phyloP scores from a whole-genome alignment of 1,140 invertebrate species.

The Drosophila miranda region DNA sequence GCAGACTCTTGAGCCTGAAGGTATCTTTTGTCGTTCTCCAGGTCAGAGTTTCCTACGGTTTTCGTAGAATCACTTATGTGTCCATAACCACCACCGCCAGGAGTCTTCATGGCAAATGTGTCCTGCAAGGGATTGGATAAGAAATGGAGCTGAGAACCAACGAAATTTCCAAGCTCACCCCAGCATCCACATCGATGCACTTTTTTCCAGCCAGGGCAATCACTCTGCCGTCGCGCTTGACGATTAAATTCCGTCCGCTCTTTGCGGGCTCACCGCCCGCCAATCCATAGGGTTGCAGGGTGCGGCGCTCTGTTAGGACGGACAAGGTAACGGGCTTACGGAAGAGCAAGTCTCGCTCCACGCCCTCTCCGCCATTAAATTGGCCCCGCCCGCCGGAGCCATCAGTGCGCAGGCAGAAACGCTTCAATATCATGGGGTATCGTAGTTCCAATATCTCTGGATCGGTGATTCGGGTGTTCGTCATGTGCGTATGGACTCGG shows the following conservation, averaged over 20 bases:
- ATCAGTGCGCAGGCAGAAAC: constrained; percentile 89
- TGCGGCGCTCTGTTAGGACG: constrained; percentile 96
- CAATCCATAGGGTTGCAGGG: constrained; percentile 96
- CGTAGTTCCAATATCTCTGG: constrained; percentile 97
- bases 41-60: not conserved
- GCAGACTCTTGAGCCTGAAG: constrained; percentile 88
- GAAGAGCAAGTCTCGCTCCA: constrained; percentile 94
- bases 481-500: constrained; percentile 99
- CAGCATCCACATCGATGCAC: constrained; percentile 89
- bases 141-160: too few species aligned
- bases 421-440: constrained; percentile 95
- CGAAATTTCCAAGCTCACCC: constrained; percentile 83
- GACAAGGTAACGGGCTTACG: constrained; percentile 92
- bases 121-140: constrained; percentile 42
- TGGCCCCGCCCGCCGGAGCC: constrained; percentile 92
- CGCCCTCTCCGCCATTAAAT: constrained; percentile 94
- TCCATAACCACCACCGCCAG: constrained; percentile 91
- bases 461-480: constrained; percentile 99
- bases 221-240: constrained; percentile 87
- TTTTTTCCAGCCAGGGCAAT: constrained; percentile 95
- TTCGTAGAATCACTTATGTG: constrained; percentile 9
- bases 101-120: constrained; percentile 78
- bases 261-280: constrained; percentile 90
- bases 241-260: constrained; percentile 91
- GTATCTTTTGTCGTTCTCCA: constrained; percentile 81